Conservation (phyloP, 2,888 invertebrate species). For the Acleris holmiana region DNA sequence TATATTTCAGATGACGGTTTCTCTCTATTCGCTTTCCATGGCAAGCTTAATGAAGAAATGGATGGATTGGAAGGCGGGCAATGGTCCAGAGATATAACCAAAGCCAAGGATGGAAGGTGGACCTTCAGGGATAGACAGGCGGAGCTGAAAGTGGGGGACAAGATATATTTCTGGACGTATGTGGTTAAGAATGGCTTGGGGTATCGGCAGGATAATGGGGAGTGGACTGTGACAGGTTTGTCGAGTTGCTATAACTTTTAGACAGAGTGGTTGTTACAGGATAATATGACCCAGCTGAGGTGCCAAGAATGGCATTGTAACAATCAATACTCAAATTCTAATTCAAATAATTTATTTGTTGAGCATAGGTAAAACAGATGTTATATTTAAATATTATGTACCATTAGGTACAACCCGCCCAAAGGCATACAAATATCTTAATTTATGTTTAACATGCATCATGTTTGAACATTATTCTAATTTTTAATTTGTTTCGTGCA, state of each 20-base stretch:
- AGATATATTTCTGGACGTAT: constrained; percentile 90
- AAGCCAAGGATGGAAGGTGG: constrained; percentile 86
- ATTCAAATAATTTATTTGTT: too few species aligned
- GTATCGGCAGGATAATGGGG: constrained; percentile 87
- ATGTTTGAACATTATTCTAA: too few species aligned
- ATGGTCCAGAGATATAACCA: constrained; percentile 87
- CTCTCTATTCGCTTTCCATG: constrained; percentile 87
- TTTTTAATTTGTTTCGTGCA: too few species aligned
- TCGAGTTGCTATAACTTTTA: background rate
- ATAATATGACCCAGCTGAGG: too few species aligned
- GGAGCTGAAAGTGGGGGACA: constrained; percentile 86
- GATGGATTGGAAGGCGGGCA: constrained; percentile 88
- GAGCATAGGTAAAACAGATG: too few species aligned
- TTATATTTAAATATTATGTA: too few species aligned
- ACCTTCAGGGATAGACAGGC: constrained; percentile 85
- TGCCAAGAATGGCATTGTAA: background rate
- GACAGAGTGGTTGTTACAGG: background rate
- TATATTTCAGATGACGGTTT: constrained; percentile 83
- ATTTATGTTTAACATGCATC: too few species aligned
- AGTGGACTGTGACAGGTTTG: constrained; percentile 82
- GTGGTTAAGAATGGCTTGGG: constrained; percentile 88
- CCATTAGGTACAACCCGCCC: too few species aligned
- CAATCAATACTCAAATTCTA: too few species aligned
- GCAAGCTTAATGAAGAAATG: constrained; percentile 89
- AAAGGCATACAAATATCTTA: too few species aligned